Conservation (phyloP, 2,797 vertebrate species). For the Sarcophilus harrisii region DNA sequence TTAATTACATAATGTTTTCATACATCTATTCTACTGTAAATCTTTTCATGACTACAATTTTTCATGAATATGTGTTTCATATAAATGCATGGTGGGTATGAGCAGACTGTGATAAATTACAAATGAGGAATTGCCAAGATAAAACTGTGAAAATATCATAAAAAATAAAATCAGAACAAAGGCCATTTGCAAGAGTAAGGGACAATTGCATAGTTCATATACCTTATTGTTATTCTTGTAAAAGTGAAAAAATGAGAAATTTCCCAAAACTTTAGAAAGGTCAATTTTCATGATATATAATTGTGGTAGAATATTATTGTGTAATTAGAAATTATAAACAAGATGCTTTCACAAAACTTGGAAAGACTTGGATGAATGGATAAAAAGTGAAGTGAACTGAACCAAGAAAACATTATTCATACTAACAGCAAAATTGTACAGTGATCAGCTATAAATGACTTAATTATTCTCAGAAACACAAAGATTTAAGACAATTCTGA, state of each 20-base stretch:
- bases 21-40: background rate
- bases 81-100: background rate
- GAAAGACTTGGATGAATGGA: background rate
- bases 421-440: background rate
- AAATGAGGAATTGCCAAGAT: background rate
- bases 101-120: background rate
- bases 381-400: background rate
- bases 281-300: background rate
- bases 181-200: background rate
- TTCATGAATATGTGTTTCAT: background rate
- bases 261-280: background rate
- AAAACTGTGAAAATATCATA: background rate
- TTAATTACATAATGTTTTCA: background rate
- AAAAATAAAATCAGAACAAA: background rate
- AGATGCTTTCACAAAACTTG: background rate
- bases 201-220: background rate
- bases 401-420: background rate
- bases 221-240: background rate
- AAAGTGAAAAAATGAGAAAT: background rate
- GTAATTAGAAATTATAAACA: background rate
- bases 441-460: background rate
- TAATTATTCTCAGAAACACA: background rate
- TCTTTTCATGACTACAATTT: background rate
- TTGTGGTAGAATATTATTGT: background rate
- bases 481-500: background rate